Percentiles rank a stretch among this genome's conserved stretches.
These are phyloP conservation scores for Pyxicephalus adspersus DNA, from an alignment of 2,113 vertebrate genomes.

Conservation along the genomic window DNA sequence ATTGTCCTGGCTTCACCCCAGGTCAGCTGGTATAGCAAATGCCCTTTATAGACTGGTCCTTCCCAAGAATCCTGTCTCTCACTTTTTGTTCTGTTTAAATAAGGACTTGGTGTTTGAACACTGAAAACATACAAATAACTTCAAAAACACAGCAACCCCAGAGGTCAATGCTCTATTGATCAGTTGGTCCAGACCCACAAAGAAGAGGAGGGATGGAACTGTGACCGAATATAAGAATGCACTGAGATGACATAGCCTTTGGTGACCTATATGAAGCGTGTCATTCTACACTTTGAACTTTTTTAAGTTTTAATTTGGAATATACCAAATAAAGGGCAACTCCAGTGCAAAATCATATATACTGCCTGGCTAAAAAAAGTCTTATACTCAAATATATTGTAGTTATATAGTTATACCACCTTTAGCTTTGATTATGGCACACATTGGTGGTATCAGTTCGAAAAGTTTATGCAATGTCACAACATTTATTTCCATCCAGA, in stretches of 20 bases:
- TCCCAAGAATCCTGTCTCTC: background rate
- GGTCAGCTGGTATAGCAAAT: background rate
- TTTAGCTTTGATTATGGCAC: too few relatives aligned
- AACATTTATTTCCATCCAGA: too few relatives aligned
- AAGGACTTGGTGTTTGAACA: background rate
- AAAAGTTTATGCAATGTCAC: too few relatives aligned
- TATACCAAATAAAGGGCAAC: conserved; percentile 19
- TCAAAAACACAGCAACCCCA: background rate
- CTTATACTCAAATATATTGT: too few relatives aligned
- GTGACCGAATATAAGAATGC: too few relatives aligned
- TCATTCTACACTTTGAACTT: background rate
- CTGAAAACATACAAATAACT: background rate
- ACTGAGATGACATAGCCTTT: background rate
- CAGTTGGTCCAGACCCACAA: background rate
- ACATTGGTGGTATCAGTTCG: too few relatives aligned
- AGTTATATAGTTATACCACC: too few relatives aligned
- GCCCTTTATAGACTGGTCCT: background rate
- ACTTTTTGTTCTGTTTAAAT: conserved; percentile 1
- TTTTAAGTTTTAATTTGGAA: conserved; percentile 6
- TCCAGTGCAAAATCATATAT: too few relatives aligned
- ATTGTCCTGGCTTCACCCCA: conserved; percentile 23
- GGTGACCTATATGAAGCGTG: background rate
- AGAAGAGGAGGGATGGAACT: too few relatives aligned
- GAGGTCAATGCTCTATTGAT: conserved; percentile 13
- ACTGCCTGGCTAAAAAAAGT: too few relatives aligned